A percentile compares a stretch with the other conserved stretches of the same genome.
These are phyloP conservation scores for Papilio machaon DNA, from an alignment of 1,140 invertebrate genomes.

Conservation along the genomic window DNA sequence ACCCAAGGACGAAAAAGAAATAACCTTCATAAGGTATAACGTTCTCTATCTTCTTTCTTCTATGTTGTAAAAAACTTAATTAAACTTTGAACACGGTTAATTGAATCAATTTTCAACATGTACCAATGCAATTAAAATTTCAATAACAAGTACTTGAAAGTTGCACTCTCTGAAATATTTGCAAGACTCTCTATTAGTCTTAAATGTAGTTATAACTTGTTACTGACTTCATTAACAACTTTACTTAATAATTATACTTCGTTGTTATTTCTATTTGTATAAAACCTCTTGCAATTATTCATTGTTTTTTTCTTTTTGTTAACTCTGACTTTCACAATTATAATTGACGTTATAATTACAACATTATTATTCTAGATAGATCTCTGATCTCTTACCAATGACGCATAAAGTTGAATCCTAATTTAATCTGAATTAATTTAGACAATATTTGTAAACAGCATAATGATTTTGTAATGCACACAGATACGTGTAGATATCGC, in stretches of 20 bases:
- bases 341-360: too few species aligned
- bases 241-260: neutral
- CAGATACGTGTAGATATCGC: slow-evolving; percentile 3
- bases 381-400: too few species aligned
- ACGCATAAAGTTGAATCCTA: neutral
- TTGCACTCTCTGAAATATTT: slow-evolving; percentile 8
- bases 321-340: too few species aligned
- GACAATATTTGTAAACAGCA: slow-evolving; percentile 15
- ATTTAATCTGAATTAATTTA: neutral
- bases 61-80: neutral
- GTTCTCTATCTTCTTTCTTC: neutral
- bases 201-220: slow-evolving; percentile 27
- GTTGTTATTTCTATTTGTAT: neutral
- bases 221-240: slow-evolving; percentile 6
- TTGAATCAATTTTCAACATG: slow-evolving; percentile 15
- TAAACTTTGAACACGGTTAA: neutral
- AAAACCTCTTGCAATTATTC: neutral
- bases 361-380: too few species aligned
- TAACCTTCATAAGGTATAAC: neutral
- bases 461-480: slow-evolving; percentile 2
- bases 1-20: neutral
- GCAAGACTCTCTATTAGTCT: slow-evolving; percentile 2
- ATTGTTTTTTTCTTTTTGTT: too few species aligned
- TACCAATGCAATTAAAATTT: slow-evolving; percentile 37
- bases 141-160: slow-evolving; percentile 8